Percentiles rank a stretch among this genome's conserved stretches.
Evolutionary conservation across 2,888 invertebrate genomes (phyloP).

Genomic region (Tiliacea citrago): DNA sequence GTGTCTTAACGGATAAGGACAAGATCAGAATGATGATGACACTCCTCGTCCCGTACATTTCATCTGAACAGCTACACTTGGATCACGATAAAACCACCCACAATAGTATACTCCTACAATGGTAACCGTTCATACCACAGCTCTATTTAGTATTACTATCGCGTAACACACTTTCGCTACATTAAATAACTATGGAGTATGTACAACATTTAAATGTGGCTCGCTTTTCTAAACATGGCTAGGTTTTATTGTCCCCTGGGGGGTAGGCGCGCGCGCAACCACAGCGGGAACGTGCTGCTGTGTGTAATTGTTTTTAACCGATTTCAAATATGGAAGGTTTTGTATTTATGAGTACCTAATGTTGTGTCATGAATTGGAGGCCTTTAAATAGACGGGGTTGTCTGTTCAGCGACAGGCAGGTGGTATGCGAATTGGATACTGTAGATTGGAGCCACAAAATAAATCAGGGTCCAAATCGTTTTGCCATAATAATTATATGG

Average conservation of each 20-base stretch:
- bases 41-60: background rate
- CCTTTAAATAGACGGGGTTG: background rate
- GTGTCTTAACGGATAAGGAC: too few relatives aligned
- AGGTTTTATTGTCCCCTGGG: conserved; percentile 36
- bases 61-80: background rate
- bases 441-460: background rate
- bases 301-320: conserved; percentile 6
- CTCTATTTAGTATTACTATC: conserved; percentile 64
- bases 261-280: conserved; percentile 26
- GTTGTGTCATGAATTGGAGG: background rate
- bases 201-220: conserved; percentile 55
- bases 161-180: conserved; percentile 67
- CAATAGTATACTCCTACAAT: conserved; percentile 6
- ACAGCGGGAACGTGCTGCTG: background rate
- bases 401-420: background rate
- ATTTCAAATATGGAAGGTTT: background rate
- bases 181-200: conserved; percentile 60
- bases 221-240: conserved; percentile 58
- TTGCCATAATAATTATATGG: background rate
- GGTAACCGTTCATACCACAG: conserved; percentile 56
- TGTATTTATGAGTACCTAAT: background rate
- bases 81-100: conserved; percentile 3
- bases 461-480: background rate
- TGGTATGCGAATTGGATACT: background rate
- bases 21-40: too few relatives aligned